Conservation (phyloP, 2,113 vertebrate genomes). For the Hemiprocne comata region DNA sequence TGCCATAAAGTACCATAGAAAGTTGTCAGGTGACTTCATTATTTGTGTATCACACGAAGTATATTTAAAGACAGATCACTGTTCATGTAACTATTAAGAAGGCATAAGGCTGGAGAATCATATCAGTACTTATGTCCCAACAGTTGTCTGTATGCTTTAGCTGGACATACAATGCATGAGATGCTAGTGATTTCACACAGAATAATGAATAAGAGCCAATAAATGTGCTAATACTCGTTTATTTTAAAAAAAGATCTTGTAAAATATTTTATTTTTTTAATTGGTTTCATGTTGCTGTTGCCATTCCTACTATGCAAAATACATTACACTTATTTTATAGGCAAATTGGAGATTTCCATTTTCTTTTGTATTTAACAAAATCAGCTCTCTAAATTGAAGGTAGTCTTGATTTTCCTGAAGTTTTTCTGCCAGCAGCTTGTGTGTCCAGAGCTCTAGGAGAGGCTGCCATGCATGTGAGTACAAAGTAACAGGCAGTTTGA, state of each 20-base stretch:
- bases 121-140: background rate
- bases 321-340: no score
- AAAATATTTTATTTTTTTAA: background rate
- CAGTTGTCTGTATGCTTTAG: background rate
- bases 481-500: background rate
- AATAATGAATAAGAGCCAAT: background rate
- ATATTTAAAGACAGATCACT: background rate
- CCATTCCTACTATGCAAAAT: background rate
- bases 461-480: background rate
- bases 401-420: background rate
- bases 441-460: background rate
- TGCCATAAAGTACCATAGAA: background rate
- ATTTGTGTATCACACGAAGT: background rate
- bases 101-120: background rate
- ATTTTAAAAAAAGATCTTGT: background rate
- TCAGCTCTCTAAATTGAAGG: background rate
- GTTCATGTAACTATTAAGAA: background rate
- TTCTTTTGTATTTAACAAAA: background rate
- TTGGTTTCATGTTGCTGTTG: background rate
- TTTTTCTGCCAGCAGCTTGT: background rate
- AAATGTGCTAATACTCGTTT: background rate
- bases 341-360: background rate
- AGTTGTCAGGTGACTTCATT: background rate
- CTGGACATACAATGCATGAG: background rate
- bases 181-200: background rate